Percentiles rank a stretch among this genome's conserved stretches.
Evolutionary conservation across 2,113 vertebrate genomes (phyloP).

Genomic region (Carlito syrichta): DNA sequence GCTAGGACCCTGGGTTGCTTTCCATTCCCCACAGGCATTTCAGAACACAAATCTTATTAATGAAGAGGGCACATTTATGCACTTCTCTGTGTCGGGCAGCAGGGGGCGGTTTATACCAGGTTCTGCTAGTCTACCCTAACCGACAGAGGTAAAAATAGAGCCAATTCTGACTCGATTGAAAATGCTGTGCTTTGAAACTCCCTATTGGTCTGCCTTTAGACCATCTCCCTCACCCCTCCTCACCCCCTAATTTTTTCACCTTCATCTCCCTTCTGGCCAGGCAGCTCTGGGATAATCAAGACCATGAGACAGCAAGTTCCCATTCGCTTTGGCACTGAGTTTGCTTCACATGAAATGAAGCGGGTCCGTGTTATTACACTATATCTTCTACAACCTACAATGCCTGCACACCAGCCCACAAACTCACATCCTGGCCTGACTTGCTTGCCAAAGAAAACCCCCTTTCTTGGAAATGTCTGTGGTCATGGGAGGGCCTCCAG

Average conservation of each 20-base stretch:
- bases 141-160: neutral
- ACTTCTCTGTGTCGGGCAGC: constrained; percentile 47
- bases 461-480: neutral
- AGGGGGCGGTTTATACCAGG: constrained; percentile 60
- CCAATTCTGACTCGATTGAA: neutral
- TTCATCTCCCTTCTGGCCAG: neutral
- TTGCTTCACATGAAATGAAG: neutral
- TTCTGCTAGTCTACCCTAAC: neutral
- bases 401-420: accelerated
- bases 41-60: neutral
- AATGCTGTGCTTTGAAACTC: neutral
- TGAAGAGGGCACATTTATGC: neutral
- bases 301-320: neutral
- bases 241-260: neutral
- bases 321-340: neutral
- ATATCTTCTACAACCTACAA: neutral
- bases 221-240: too few species aligned
- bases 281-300: neutral
- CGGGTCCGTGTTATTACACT: accelerated
- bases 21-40: neutral
- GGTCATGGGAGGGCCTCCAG: accelerated
- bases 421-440: neutral
- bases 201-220: neutral
- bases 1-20: neutral
- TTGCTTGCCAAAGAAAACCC: neutral